A percentile compares a stretch with the other conserved stretches of the same genome.
These are phyloP conservation scores for Crotalus adamanteus DNA, from an alignment of 2,797 vertebrate genomes.

Conservation along the genomic window DNA sequence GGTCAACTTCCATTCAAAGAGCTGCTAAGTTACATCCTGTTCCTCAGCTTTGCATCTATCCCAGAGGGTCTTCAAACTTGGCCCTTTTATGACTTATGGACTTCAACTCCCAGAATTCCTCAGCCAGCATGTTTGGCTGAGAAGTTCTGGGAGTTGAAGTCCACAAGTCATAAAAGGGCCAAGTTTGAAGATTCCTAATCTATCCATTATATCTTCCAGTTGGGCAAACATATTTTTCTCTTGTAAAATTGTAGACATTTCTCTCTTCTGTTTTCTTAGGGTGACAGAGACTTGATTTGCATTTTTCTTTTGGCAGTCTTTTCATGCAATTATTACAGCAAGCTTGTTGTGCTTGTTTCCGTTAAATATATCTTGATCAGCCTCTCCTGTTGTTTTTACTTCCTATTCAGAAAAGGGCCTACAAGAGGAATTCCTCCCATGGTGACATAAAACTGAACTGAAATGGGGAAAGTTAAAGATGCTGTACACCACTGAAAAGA, in stretches of 20 bases:
- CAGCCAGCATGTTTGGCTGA: no score
- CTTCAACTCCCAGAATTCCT: no score
- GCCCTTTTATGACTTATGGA: no score
- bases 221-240: not conserved
- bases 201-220: not conserved
- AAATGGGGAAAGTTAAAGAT: not conserved
- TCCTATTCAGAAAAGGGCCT: not conserved
- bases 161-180: no score
- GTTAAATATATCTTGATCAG: not conserved
- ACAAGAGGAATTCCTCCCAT: not conserved
- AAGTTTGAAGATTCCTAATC: no score
- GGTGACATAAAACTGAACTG: not conserved
- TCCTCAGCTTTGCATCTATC: not conserved
- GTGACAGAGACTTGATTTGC: not conserved
- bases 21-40: not conserved
- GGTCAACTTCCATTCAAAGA: not conserved
- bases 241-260: not conserved
- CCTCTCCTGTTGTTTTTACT: not conserved
- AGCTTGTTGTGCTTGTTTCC: not conserved
- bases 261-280: not conserved
- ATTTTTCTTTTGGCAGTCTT: not conserved
- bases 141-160: no score
- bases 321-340: not conserved
- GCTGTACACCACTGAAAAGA: not conserved
- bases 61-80: no score